Conservation (phyloP, 2,797 vertebrate genomes). For the Macroramphosus scolopax region DNA sequence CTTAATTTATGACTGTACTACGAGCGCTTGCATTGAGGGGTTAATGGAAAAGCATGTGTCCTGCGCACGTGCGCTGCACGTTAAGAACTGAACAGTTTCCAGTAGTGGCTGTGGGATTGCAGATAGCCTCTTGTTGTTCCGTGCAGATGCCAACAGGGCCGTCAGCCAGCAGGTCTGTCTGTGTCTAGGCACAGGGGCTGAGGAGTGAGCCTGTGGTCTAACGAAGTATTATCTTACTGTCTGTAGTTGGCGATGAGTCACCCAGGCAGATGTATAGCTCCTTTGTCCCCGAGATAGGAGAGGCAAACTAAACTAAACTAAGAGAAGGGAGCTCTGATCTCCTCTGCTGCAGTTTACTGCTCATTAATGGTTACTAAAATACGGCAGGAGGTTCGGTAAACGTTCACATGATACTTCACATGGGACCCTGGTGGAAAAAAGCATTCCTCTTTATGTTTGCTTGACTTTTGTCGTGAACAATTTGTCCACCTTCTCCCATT, state of each 20-base stretch:
- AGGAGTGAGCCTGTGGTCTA: constrained; percentile 59
- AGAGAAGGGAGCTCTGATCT: constrained; percentile 8
- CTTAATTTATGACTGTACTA: too few relatives aligned
- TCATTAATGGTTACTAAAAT: constrained; percentile 49
- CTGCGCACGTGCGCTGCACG: constrained; percentile 21
- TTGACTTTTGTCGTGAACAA: background rate
- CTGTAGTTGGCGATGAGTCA: constrained; percentile 55
- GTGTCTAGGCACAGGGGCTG: constrained; percentile 25
- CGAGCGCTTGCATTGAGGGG: too few relatives aligned
- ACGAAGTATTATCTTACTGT: constrained; percentile 68
- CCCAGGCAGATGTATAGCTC: constrained; percentile 54
- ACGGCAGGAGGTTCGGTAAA: constrained; percentile 36
- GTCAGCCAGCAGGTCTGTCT: constrained; percentile 42
- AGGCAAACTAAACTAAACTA: constrained; percentile 25
- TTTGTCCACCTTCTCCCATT: too few relatives aligned
- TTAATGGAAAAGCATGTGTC: constrained; percentile 20
- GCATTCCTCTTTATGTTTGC: constrained; percentile 6
- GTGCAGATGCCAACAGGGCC: constrained; percentile 35
- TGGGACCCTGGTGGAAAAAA: constrained; percentile 25
- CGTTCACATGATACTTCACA: constrained; percentile 29
- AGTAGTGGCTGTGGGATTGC: constrained; percentile 23
- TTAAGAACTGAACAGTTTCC: constrained; percentile 32
- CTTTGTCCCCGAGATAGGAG: constrained; percentile 60
- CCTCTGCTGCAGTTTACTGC: constrained; percentile 19
- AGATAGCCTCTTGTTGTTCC: constrained; percentile 20